Evolutionary conservation across 2,113 vertebrate genomes (phyloP), one percentile per base, ranked within the genome.

Genomic region (Chroicocephalus ridibundus): DNA sequence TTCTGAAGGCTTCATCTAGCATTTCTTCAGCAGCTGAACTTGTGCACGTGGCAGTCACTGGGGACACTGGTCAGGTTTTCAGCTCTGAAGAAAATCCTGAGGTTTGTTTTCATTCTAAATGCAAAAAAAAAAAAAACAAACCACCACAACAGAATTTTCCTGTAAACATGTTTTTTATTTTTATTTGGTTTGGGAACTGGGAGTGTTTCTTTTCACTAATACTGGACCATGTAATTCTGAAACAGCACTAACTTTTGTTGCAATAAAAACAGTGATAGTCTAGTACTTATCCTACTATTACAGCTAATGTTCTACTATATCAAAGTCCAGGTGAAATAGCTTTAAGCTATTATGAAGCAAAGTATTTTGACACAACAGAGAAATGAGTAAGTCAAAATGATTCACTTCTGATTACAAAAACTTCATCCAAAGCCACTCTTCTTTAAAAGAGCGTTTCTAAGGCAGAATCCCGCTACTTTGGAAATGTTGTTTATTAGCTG

Each of bases 241-340:
- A 64, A 79, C 15, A 83, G 42, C 22, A 40, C 46, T 78, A 60
- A 25, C 49, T 87, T 89, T 46, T 89, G 55, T 66, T 91, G 36
- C 82, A 75, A 32, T 82, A 75, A 81, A 62, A 89, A 81, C 62
- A 93, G 25, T 32, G 62, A 24, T 24, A 80, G 72, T n/a, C 58
- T 61, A 40, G 36, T 80, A 90, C 18, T 80, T 69, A 90, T 10
- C 27, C 31, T 86, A 27, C 76, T 92, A 90, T 87, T 79, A 79
- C 54, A 86, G 66, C 49, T 77, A 72, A 90, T 88, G 90, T 65
- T 92, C 54, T 70, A 10, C 82, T 77, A 3, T 36, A 76, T 58
- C 66, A 77, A 86, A 75, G 75, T 92, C 75, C 52, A 76, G 71
- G 44, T 80, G 75, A 85, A 90, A 96, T 27, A 65, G 79, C 79